Base-by-base conservation (phyloP, 2,797 vertebrate genomes). In the Sebastes diaconus region DNA sequence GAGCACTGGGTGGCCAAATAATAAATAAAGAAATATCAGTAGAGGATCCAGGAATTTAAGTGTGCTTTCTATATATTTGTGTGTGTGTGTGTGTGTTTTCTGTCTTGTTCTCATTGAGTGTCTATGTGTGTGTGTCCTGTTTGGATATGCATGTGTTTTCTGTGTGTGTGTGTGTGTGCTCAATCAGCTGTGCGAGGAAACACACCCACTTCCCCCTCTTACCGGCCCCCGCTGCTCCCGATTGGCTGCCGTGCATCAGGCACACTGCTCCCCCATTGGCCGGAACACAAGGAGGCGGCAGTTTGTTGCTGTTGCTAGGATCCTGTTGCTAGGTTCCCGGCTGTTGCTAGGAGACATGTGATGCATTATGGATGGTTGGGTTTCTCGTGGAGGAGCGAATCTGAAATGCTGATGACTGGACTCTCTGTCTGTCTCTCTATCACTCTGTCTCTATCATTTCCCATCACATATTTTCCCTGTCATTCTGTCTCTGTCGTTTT, bases 281-380 rank as follows among this genome's bases (percentile, higher is more conserved):
- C 25, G 32, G 42, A 46, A 0, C 32, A 27, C 14, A 2, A 67
- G 84, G 84, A 84, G 89, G 83, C 52, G 63, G 80, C 39, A 54
- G 84, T 89, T 88, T 88, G 95, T 86, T 87, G 87, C 95, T 85
- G 97, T 97, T 97, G 96, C 97, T 94, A 97, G 84, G 96, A 94
- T 94, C 92, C 93, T 85, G 96, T 97, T 97, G 97, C 97, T 96
- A 97, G 90, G 97, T 90, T 92, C 91, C 80, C 60, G 46, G 92
- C 93, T 89, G 96, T 95, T 95, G 66, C 95, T 95, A 94, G 95
- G 96, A 96, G 94, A 95, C 95, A 77, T 84, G 94, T 88, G 80
- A 96, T 97, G 96, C 97, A 97, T 97, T 97, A 97, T 97, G 97
- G 96, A 97, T 97, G 96, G 90, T 54, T 87, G 95, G 94, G 30